Base-by-base conservation (phyloP, 2,113 vertebrate species). In the Mobula hypostoma region DNA sequence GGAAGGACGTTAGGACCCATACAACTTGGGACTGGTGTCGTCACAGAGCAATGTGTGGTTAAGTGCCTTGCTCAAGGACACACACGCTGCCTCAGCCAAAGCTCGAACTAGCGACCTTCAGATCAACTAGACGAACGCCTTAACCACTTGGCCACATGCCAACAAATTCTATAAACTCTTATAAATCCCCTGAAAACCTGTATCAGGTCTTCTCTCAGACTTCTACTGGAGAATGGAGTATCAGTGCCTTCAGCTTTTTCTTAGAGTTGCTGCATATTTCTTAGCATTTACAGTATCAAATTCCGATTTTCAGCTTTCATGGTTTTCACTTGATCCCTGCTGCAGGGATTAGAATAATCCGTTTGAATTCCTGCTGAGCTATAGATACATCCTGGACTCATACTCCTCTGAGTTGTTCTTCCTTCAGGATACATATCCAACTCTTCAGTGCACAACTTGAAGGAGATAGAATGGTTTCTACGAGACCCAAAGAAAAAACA, bases 301-400 rank as follows among this genome's bases (percentile, higher is more conserved):
- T 87, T 29, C 83, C 11, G 83, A 87, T 87, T 87, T 87, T 63
- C 56, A 61, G 12, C 83, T 29, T 61, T 29, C 27, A 63, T 87
- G 83, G 56, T 61, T 87, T 87, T 87, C 83, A 14, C 56, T 87
- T 87, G 83, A 87, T 87, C 9, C 58, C 56, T 87, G 5, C 83
- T 63, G 48, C 21, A 87, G 56, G 11, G 24, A 61, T 87, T 87
- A 61, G 48, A 85, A 58, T 85, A 48, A 85, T 27, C 21, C 48
- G 48, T 58, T 85, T 27, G 21, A 36, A 24, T 56, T 8, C 82
- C 40, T 27, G 17, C 82, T 85, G 82, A 9, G 21, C 40, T 85
- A 27, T 85, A 85, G 29, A 61, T 87, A 29, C 48, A 61, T 24
- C 56, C 0, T 87, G 82, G 56, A 24, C 83, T 61, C 83, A 29